Conservation (phyloP, 1,140 invertebrate genomes). For the Araneus ventricosus region DNA sequence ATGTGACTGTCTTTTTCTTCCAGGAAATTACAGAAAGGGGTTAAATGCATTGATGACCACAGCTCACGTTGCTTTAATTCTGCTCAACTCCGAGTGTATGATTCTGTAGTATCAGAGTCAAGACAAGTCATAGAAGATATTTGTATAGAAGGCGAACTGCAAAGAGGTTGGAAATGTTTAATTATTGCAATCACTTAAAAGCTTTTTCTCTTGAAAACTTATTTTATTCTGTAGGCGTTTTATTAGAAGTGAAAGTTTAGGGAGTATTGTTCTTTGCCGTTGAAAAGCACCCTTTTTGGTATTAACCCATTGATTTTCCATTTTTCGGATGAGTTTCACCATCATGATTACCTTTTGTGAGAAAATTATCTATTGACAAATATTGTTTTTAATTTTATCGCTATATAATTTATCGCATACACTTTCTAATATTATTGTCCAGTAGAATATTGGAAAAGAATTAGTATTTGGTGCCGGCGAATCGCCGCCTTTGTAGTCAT, state of each 20-base stretch:
- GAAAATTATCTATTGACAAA: too few species aligned
- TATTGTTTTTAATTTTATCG: too few species aligned
- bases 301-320: too few species aligned
- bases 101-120: slow-evolving; percentile 76
- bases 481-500: too few species aligned
- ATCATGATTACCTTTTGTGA: too few species aligned
- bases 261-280: too few species aligned
- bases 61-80: slow-evolving; percentile 72
- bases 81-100: slow-evolving; percentile 63
- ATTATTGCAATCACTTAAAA: not conserved
- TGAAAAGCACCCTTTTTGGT: too few species aligned
- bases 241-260: not conserved
- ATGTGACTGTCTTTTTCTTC: not conserved
- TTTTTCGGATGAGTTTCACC: too few species aligned
- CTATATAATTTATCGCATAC: too few species aligned
- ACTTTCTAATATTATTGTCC: too few species aligned
- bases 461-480: too few species aligned
- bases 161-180: slow-evolving; percentile 64
- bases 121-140: slow-evolving; percentile 76
- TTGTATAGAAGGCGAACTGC: slow-evolving; percentile 73
- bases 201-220: not conserved
- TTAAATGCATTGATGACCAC: slow-evolving; percentile 76
- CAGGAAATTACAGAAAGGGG: slow-evolving; percentile 76
- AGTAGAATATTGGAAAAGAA: too few species aligned
- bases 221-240: not conserved